phyloP scores from a whole-genome alignment of 2,888 invertebrate genomes.

The Phasia obesa region DNA sequence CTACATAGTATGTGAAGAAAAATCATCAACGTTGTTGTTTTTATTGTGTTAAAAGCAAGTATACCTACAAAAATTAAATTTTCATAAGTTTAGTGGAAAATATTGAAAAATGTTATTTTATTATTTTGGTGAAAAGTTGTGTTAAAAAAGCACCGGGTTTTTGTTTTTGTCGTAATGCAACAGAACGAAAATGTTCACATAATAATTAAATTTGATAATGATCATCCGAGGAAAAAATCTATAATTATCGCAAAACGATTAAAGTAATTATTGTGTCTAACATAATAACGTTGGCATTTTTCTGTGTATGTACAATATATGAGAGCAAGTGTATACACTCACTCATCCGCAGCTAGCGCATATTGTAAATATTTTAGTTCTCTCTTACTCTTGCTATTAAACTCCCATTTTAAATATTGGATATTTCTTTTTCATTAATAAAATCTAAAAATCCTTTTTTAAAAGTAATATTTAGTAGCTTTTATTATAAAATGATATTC shows the following conservation, averaged over 20 bases:
- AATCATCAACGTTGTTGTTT: constrained; percentile 51
- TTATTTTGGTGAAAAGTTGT: constrained; percentile 28
- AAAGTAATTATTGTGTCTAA: constrained; percentile 69
- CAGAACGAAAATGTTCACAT: constrained; percentile 19
- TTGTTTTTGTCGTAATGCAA: constrained; percentile 43
- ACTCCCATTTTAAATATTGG: constrained; percentile 14
- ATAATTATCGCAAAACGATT: constrained; percentile 75
- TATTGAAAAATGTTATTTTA: constrained; percentile 27
- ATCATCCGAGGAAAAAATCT: constrained; percentile 75
- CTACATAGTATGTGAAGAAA: constrained; percentile 39
- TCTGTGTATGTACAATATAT: constrained; percentile 36
- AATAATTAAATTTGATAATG: constrained; percentile 74
- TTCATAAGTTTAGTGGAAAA: constrained; percentile 38
- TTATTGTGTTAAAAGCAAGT: constrained; percentile 68
- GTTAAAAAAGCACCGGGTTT: constrained; percentile 64
- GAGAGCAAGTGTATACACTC: constrained; percentile 46
- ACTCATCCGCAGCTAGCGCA: neutral
- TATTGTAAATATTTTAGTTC: constrained; percentile 18
- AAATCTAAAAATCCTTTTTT: constrained; percentile 10
- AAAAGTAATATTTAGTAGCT: neutral
- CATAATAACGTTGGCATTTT: constrained; percentile 60
- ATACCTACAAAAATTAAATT: constrained; percentile 64
- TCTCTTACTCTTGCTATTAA: constrained; percentile 34
- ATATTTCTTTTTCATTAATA: constrained; percentile 3
- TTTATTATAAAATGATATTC: neutral